Conservation (phyloP, 2,113 vertebrate species). For the Holacanthus passer region DNA sequence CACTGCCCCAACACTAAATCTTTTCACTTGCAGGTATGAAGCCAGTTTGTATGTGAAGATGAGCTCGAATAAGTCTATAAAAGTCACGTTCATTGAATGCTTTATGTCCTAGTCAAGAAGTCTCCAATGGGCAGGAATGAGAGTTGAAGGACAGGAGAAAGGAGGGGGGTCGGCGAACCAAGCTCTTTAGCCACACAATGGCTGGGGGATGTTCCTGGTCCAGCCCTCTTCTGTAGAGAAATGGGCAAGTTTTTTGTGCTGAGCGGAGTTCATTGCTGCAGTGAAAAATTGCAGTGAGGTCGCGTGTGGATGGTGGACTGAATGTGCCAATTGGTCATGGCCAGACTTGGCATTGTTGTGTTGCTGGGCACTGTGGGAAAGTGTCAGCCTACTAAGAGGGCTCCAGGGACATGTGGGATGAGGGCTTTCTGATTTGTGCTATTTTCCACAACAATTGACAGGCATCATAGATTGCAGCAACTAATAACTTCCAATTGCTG, state of each 20-base stretch:
- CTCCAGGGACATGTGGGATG: constrained; percentile 85
- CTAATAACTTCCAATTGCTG: constrained; percentile 74
- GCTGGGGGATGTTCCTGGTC: constrained; percentile 79
- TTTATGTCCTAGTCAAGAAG: constrained; percentile 94
- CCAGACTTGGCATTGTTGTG: constrained; percentile 89
- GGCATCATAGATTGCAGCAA: constrained; percentile 84
- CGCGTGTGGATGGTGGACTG: constrained; percentile 96
- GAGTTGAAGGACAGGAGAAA: constrained; percentile 90
- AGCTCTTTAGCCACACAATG: constrained; percentile 82
- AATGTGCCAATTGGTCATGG: constrained; percentile 96
- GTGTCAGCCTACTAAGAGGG: constrained; percentile 86
- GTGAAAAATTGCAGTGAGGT: constrained; percentile 98
- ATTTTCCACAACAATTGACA: constrained; percentile 90
- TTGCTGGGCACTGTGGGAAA: constrained; percentile 88
- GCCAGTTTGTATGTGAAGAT: constrained; percentile 95
- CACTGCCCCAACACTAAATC: constrained; percentile 91
- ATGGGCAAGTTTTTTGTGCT: constrained; percentile 77
- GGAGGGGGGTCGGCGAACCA: constrained; percentile 83
- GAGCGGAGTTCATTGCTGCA: constrained; percentile 91
- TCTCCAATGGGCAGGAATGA: constrained; percentile 87
- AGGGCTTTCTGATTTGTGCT: constrained; percentile 86
- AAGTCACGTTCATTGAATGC: constrained; percentile 97
- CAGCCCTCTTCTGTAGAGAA: constrained; percentile 82
- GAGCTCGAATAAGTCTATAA: constrained; percentile 99
- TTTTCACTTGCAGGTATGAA: constrained; percentile 91